phyloP scores from a whole-genome alignment of 2,888 invertebrate genomes.

The Orgyia antiqua region DNA sequence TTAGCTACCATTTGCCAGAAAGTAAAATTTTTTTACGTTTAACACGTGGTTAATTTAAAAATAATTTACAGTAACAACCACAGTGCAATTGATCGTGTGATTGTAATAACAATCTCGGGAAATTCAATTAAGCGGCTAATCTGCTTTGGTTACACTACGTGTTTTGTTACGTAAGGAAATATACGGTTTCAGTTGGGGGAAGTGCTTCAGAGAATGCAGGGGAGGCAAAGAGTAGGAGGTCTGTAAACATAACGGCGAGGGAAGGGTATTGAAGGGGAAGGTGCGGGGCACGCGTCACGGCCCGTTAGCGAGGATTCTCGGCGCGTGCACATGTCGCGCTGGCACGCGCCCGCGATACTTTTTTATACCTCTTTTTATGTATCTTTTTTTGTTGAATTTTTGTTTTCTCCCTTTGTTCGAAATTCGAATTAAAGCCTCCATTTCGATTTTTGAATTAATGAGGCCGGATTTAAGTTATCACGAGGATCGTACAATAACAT shows the following conservation, averaged over 20 bases:
- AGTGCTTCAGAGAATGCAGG: slow-evolving; percentile 53
- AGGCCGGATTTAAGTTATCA: slow-evolving; percentile 36
- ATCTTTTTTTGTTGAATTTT: slow-evolving; percentile 51
- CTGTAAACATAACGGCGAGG: slow-evolving; percentile 58
- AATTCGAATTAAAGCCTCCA: slow-evolving; percentile 43
- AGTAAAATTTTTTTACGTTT: too few relatives aligned
- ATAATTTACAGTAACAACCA: too few relatives aligned
- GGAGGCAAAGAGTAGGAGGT: slow-evolving; percentile 4
- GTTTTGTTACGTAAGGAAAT: slow-evolving; percentile 51
- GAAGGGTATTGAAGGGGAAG: slow-evolving; percentile 35
- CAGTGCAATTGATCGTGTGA: slow-evolving; percentile 54
- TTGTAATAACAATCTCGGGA: slow-evolving; percentile 69
- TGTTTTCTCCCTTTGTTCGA: slow-evolving; percentile 68
- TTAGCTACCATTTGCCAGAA: too few relatives aligned
- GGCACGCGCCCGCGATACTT: slow-evolving; percentile 72
- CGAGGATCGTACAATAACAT: slow-evolving; percentile 21
- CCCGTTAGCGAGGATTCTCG: slow-evolving; percentile 63
- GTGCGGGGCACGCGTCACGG: slow-evolving; percentile 48
- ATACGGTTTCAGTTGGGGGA: slow-evolving; percentile 65
- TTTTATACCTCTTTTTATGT: slow-evolving; percentile 51
- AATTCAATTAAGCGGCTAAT: slow-evolving; percentile 71
- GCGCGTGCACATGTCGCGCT: slow-evolving; percentile 73
- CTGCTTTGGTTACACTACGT: slow-evolving; percentile 65
- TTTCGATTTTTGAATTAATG: slow-evolving; percentile 43
- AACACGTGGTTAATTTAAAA: too few relatives aligned